These are phyloP conservation scores for Sprattus sprattus DNA, from an alignment of 2,113 vertebrate species.

Conservation along the genomic window DNA sequence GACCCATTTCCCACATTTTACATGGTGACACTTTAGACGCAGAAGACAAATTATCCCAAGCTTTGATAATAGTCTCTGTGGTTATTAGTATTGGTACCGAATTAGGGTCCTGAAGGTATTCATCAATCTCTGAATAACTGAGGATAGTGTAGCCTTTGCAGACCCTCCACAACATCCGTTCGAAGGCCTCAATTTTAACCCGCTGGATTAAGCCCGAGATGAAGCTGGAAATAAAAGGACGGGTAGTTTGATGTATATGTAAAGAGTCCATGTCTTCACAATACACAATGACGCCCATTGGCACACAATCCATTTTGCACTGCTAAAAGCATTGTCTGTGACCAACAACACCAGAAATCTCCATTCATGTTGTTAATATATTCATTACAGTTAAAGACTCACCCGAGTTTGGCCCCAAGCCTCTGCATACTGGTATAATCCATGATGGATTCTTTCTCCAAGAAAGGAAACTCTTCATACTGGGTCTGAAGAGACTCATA, in stretches of 20 bases:
- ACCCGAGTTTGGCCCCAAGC: slow-evolving; percentile 93
- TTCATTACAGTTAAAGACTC: slow-evolving; percentile 48
- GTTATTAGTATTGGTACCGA: slow-evolving; percentile 66
- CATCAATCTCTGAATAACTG: slow-evolving; percentile 84
- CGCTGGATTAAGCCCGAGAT: slow-evolving; percentile 88
- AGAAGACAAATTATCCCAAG: no score
- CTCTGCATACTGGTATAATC: slow-evolving; percentile 92
- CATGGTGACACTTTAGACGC: neutral
- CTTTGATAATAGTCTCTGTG: no score
- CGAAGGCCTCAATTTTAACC: slow-evolving; percentile 88
- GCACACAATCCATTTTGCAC: no score
- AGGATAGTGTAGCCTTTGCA: slow-evolving; percentile 96
- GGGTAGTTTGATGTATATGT: neutral
- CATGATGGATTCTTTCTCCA: slow-evolving; percentile 84
- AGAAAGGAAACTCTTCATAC: slow-evolving; percentile 87
- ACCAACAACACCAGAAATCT: no score
- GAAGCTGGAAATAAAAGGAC: slow-evolving; percentile 68
- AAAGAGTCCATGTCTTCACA: neutral
- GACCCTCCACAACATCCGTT: slow-evolving; percentile 93
- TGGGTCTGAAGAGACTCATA: slow-evolving; percentile 72
- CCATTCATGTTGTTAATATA: no score
- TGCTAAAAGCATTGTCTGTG: no score
- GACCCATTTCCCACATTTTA: neutral
- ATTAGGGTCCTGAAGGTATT: slow-evolving; percentile 83
- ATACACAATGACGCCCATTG: no score